Conservation (phyloP, 2,888 invertebrate genomes). For the Dryobota labecula region DNA sequence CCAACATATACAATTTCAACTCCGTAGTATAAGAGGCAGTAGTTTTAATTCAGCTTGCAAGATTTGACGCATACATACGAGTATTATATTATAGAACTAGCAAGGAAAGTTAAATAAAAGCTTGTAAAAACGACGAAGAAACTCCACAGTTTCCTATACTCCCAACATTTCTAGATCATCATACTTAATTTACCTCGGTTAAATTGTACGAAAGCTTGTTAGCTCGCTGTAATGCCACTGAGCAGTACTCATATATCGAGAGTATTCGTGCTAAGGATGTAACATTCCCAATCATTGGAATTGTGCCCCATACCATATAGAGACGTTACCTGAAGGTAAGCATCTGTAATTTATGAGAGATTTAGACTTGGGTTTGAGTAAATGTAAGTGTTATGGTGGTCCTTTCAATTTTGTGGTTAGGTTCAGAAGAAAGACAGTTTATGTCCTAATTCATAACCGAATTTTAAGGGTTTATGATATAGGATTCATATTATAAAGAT, state of each 20-base stretch:
- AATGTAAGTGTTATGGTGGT: conserved; percentile 11
- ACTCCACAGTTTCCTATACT: conserved; percentile 37
- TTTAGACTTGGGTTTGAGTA: conserved; percentile 32
- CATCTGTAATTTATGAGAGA: conserved; percentile 49
- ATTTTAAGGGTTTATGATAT: not conserved
- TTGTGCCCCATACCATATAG: conserved; percentile 67
- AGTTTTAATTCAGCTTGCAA: no score
- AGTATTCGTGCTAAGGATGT: conserved; percentile 65
- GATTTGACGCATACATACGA: no score
- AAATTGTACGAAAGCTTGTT: conserved; percentile 63
- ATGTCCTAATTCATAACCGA: not conserved
- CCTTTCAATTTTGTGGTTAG: not conserved
- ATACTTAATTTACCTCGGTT: conserved; percentile 48
- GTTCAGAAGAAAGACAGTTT: not conserved
- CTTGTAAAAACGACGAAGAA: not conserved
- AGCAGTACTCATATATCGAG: conserved; percentile 54
- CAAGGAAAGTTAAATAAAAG: no score
- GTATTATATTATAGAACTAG: no score
- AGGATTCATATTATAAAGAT: not conserved
- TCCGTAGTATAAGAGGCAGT: no score
- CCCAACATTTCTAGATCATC: conserved; percentile 47
- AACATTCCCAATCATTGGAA: conserved; percentile 67
- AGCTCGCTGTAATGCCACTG: conserved; percentile 57
- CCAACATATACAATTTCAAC: no score
- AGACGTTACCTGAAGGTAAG: conserved; percentile 60